These are phyloP conservation scores for Sphaerophoria taeniata DNA, from an alignment of 2,888 invertebrate species.

Conservation along the genomic window DNA sequence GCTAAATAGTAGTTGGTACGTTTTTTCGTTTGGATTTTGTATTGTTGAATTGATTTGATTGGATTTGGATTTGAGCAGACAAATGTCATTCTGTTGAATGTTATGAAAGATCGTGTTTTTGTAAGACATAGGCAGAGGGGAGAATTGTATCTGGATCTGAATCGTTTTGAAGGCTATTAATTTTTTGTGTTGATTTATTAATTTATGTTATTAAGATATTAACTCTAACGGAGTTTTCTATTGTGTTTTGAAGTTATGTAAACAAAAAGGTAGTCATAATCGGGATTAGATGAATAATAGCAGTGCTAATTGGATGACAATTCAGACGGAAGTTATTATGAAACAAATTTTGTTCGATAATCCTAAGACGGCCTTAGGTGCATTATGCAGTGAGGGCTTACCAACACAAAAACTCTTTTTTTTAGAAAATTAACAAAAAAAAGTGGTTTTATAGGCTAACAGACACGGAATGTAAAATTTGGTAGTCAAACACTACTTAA, in stretches of 20 bases:
- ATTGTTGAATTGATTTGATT: constrained; percentile 15
- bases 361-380: too few species aligned
- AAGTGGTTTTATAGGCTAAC: too few species aligned
- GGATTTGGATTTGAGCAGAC: constrained; percentile 33
- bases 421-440: too few species aligned
- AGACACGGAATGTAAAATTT: too few species aligned
- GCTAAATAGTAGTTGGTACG: constrained; percentile 5
- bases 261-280: background rate
- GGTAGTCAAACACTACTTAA: too few species aligned
- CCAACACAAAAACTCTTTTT: too few species aligned
- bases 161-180: constrained; percentile 35
- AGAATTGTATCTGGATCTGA: background rate
- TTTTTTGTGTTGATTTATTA: constrained; percentile 16
- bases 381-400: too few species aligned
- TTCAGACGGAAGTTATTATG: constrained; percentile 11
- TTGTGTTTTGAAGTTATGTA: constrained; percentile 2
- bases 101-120: constrained; percentile 34
- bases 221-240: constrained; percentile 9
- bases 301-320: background rate
- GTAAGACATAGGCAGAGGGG: background rate
- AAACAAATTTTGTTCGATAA: background rate
- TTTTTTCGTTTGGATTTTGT: constrained; percentile 3
- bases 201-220: background rate
- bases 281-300: background rate
- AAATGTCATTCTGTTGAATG: constrained; percentile 5